These are phyloP conservation scores for Brenthis hecate DNA, from an alignment of 2,888 invertebrate species.

Conservation along the genomic window DNA sequence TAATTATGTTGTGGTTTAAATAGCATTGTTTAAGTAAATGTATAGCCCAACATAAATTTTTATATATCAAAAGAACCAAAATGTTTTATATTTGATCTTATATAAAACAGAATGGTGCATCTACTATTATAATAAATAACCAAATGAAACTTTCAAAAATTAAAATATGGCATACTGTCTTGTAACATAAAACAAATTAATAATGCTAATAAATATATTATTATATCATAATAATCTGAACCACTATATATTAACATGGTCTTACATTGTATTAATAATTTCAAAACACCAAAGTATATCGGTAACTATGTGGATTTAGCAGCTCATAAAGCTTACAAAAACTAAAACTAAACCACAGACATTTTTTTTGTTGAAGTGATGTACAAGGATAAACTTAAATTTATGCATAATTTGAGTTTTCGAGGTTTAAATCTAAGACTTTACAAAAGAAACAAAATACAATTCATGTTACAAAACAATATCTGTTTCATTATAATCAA, in stretches of 20 bases:
- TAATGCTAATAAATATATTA: slow-evolving; percentile 12
- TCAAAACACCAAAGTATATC: slow-evolving; percentile 13
- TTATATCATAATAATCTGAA: slow-evolving; percentile 6
- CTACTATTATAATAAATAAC: slow-evolving; percentile 28
- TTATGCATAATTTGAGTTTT: neutral
- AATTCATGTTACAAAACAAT: slow-evolving; percentile 27
- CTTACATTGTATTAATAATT: slow-evolving; percentile 6
- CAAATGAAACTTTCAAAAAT: slow-evolving; percentile 31
- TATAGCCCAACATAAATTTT: slow-evolving; percentile 49
- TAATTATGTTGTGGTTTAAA: slow-evolving; percentile 10
- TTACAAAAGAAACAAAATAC: slow-evolving; percentile 5
- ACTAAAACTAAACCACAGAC: slow-evolving; percentile 6
- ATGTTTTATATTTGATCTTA: slow-evolving; percentile 18
- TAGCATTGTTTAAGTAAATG: slow-evolving; percentile 35
- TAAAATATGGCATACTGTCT: slow-evolving; percentile 13
- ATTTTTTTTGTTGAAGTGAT: slow-evolving; percentile 2
- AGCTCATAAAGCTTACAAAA: slow-evolving; percentile 12
- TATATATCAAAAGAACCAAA: slow-evolving; percentile 27
- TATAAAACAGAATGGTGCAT: slow-evolving; percentile 25
- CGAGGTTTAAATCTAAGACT: slow-evolving; percentile 1
- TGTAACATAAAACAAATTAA: slow-evolving; percentile 12
- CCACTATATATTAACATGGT: slow-evolving; percentile 8
- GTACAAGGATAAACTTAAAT: slow-evolving; percentile 10
- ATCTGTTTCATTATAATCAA: neutral
- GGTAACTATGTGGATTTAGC: slow-evolving; percentile 3